Base-by-base conservation (phyloP, 2,888 invertebrate genomes). In the Cybosia mesomella region DNA sequence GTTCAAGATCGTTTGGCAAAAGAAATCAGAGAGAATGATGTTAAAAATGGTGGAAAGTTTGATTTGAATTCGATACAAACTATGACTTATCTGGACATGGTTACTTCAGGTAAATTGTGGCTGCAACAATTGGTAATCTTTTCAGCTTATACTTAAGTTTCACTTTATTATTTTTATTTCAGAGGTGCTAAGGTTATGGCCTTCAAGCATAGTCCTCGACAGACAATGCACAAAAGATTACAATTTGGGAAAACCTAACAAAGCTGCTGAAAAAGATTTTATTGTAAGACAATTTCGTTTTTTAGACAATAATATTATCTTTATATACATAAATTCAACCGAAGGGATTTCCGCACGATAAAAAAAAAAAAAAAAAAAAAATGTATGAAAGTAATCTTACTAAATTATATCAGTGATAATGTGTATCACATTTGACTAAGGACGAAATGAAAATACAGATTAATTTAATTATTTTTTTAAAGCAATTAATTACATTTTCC, bases 171-270 rank as follows among this genome's bases (percentile, higher is more conserved):
- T n/a, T 18, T 15, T 34, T 18, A 32, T 68, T 66, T n/a, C 67
- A 79, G 96, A 96, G 78, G 71, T 91, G 0, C 79, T 96, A 5
- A 83, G 96, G n/a, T 89, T 59, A 72, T 68, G 68, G 68, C 89
- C 4, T 75, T 86, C 95, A 1, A 92, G 83, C 0, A 68, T 89
- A 0, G 76, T 82, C 0, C 81, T 91, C 0, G 96, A 96, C 68
- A 91, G 96, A 9, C 18, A 85, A 0, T 96, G 96, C 72, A 80
- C 85, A 0, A 95, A 95, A 78, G 91, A 94, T 21, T 96, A 95
- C 67, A 94, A 92, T 80, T 60, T 91, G n/a, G 92, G 91, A 9
- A 91, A 78, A 76, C 83, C 91, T 1, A 88, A 89, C 34, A 69
- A 79, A 1, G 66, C 85, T 1, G 77, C 89, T 0, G 78, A 75